Conservation (phyloP, 2,888 invertebrate genomes). For the Acholoe squamosa region DNA sequence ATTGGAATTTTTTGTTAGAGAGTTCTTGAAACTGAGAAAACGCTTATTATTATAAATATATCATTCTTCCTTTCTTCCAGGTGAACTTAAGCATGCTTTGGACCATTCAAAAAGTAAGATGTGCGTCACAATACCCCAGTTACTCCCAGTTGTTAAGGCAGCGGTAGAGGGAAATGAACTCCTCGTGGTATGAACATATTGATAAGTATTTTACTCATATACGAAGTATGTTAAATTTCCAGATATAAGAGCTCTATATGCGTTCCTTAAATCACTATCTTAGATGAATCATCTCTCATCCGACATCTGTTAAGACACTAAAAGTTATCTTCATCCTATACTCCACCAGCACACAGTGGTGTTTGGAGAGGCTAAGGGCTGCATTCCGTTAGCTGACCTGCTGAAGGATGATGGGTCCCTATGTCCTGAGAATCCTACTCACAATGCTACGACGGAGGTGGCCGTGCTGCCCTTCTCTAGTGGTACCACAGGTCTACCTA, state of each 20-base stretch:
- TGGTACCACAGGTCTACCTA: conserved; percentile 90
- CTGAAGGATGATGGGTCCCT: conserved; percentile 78
- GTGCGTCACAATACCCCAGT: conserved; percentile 64
- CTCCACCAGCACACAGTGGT: conserved; percentile 73
- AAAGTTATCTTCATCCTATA: too few relatives aligned
- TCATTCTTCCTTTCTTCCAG: too few relatives aligned
- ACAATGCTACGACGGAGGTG: conserved; percentile 85
- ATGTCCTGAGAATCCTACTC: conserved; percentile 74
- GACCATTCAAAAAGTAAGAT: conserved; percentile 62
- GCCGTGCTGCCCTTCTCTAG: conserved; percentile 91
- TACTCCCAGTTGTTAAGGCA: conserved; percentile 55
- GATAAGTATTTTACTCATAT: too few relatives aligned
- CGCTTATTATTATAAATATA: too few relatives aligned
- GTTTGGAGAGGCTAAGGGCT: conserved; percentile 76
- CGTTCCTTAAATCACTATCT: too few relatives aligned
- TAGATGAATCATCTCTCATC: too few relatives aligned
- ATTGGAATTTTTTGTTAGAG: too few relatives aligned
- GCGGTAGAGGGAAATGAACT: conserved; percentile 28
- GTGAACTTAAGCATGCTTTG: conserved; percentile 65
- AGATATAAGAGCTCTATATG: too few relatives aligned
- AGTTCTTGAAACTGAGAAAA: too few relatives aligned
- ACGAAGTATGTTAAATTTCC: too few relatives aligned
- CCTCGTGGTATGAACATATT: neutral
- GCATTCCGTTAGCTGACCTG: conserved; percentile 73
- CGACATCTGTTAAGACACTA: too few relatives aligned